Base-by-base conservation (phyloP, 2,888 invertebrate genomes). In the Andricus curvator region DNA sequence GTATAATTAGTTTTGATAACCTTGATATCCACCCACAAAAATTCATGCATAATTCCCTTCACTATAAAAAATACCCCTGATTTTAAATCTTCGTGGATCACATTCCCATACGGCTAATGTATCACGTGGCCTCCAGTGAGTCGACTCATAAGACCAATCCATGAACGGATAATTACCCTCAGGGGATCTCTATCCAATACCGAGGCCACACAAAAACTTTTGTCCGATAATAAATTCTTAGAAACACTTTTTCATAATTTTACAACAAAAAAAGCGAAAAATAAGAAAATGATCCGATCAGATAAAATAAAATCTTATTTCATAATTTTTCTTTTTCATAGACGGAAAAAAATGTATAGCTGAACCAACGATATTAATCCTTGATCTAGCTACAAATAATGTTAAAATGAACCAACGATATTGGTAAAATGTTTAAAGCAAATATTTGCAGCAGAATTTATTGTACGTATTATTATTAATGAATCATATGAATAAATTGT, bases 81-180 rank as follows among this genome's bases (percentile, higher is more conserved):
- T 17, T 74, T 56, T n/a, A 33, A 70, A 33, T 74, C 56, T 51
- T 74, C 56, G 29, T n/a, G 33, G 70, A 70, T 51, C 29, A 29
- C 44, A 25, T 25, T 25, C 22, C 51, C 15, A 22, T 62, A 20
- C 51, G 51, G 70, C 56, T 74, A 74, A 56, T 74, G 56, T 33
- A 74, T 74, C 56, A 74, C 20, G 33, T 81, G 84, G 81, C 56
- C 51, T 70, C 51, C 29, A 70, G 48, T 51, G 70, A 70, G 51
- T 70, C 70, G 20, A 70, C 51, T 70, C 9, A 70, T 70, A 51
- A 48, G 29, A 48, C 11, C 17, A 70, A 29, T 11, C 51, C 70
- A 51, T 48, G 68, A 48, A 44, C 22, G 44, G 68, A 68, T 48
- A 48, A 22, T 25, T 70, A 51, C 56, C 74, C 74, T 74, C 74